Evolutionary conservation across 2,113 vertebrate genomes (phyloP), one percentile per base, ranked within the genome.

Genomic region (Psephotus haematonotus): DNA sequence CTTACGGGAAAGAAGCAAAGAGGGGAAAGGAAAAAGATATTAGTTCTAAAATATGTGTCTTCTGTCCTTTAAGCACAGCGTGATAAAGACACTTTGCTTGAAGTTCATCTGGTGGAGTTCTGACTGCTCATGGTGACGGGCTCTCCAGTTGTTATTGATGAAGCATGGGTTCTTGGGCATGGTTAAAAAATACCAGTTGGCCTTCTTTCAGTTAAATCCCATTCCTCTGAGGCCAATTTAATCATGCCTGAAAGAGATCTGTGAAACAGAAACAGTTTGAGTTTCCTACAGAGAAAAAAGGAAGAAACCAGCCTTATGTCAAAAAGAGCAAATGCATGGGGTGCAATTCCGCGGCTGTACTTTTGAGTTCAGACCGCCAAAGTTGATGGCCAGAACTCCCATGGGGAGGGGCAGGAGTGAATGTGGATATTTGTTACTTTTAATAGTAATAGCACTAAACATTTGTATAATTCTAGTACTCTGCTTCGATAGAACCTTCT

Each of bases 211-310:
- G 89, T 92, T 95, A 87, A 95, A 85, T 85, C 52, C 62, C 52
- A 79, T 69, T 91, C 86, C 74, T 95, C 4, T 92, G 91, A 91
- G 77, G 81, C 62, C 55, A 82, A 72, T 89, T 93, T 89, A 89
- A 91, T 91, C 52, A 92, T 84, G 53, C 50, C 81, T 79, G 62
- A 87, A 91, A 95, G 62, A 93, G 81, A 82, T 88, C 59, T 93
- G 91, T 82, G 63, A 77, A 93, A 95, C 84, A 95, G 92, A 96
- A 97, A 70, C 63, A 74, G 49, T 95, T 79, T 18, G 44, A 82
- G 37, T 80, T 88, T 94, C 93, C 95, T 94, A 74, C 82, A 86
- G 92, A 85, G 94, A 92, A 96, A 90, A 95, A 95, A 95, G 86
- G 86, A 95, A 82, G 69, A 82, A 64, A 81, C 44, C 65, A 84